Conservation (phyloP, 2,797 vertebrate species). For the Spheniscus humboldti region DNA sequence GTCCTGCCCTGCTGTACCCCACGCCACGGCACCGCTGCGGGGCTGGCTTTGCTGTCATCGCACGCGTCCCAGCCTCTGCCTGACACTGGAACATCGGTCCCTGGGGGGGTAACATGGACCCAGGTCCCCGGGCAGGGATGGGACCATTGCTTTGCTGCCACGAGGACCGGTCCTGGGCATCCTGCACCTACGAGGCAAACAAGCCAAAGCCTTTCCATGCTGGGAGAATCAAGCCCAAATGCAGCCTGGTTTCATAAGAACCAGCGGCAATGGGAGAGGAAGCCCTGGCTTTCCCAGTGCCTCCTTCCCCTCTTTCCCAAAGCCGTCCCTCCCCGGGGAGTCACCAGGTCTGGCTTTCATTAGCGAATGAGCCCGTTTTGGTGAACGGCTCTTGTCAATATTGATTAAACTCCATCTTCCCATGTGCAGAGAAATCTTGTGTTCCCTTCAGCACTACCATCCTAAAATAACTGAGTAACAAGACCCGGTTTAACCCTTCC, state of each 20-base stretch:
- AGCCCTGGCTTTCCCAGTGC: not conserved
- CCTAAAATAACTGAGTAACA: slow-evolving; percentile 16
- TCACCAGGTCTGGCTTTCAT: slow-evolving; percentile 43
- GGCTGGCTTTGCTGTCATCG: not conserved
- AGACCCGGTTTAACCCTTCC: not conserved
- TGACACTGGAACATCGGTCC: not conserved
- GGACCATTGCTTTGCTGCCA: not conserved
- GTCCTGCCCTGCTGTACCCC: rapidly evolving
- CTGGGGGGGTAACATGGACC: not conserved
- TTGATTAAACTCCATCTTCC: slow-evolving; percentile 48
- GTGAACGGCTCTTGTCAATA: slow-evolving; percentile 33
- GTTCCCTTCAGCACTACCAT: not conserved
- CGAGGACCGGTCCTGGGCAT: not conserved
- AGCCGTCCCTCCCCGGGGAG: not conserved
- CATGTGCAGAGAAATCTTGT: not conserved
- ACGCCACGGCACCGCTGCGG: not conserved
- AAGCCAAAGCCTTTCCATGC: not conserved
- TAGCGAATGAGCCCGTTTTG: not conserved
- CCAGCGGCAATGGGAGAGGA: not conserved
- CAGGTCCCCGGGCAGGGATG: not conserved
- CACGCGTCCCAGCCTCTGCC: not conserved
- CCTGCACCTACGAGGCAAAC: not conserved
- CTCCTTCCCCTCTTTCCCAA: slow-evolving; percentile 37
- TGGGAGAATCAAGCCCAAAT: slow-evolving; percentile 10
- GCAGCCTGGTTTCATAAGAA: not conserved